phyloP scores from a whole-genome alignment of 92 coral and sea anemone genomes.

The Muricea muricata region DNA sequence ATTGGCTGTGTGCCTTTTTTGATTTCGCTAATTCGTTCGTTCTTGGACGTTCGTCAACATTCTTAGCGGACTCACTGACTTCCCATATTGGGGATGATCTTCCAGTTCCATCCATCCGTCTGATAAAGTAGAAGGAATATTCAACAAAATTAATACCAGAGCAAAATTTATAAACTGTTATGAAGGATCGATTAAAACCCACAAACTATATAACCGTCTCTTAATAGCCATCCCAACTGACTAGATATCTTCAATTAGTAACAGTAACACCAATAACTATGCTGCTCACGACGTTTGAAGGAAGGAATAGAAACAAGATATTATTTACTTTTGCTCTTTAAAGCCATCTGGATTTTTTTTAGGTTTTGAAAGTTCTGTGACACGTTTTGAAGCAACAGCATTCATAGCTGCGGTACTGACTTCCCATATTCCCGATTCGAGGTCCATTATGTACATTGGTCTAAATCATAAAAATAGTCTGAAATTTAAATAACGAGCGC shows the following conservation, averaged over 20 bases:
- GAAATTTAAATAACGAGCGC: not conserved
- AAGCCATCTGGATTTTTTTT: constrained; percentile 73
- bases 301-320: no score
- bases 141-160: not conserved
- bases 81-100: constrained; percentile 92
- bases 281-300: no score
- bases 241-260: no score
- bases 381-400: constrained; percentile 75
- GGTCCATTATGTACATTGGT: constrained; percentile 57
- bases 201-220: no score
- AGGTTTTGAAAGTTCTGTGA: constrained; percentile 78
- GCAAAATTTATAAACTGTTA: no score
- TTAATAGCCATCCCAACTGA: not conserved
- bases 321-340: constrained; percentile 60
- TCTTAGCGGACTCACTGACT: constrained; percentile 85
- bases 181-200: no score
- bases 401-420: constrained; percentile 84
- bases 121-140: constrained; percentile 58
- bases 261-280: no score
- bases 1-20: constrained; percentile 77
- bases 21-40: constrained; percentile 80
- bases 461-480: constrained; percentile 49
- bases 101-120: constrained; percentile 76
- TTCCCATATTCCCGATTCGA: constrained; percentile 33
- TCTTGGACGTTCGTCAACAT: constrained; percentile 84